Conservation (phyloP, 2,797 vertebrate genomes). For the Pantherophis vulpinus region DNA sequence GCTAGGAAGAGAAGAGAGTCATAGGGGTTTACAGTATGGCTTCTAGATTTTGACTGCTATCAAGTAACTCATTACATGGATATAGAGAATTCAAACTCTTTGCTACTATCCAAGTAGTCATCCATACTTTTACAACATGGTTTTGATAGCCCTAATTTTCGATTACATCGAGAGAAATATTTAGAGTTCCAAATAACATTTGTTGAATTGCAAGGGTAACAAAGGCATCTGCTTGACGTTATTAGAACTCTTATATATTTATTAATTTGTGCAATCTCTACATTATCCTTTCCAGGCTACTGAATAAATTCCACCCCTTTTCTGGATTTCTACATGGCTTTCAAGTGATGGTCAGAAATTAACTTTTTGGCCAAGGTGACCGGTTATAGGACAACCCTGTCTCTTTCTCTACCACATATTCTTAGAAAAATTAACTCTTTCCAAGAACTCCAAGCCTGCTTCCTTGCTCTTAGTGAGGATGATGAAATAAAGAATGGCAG, state of each 20-base stretch:
- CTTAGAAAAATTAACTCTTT: background rate
- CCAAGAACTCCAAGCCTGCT: background rate
- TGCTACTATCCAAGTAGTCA: background rate
- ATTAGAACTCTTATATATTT: background rate
- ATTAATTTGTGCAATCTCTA: background rate
- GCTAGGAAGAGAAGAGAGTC: background rate
- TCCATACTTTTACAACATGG: background rate
- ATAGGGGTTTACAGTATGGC: background rate
- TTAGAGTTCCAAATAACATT: background rate
- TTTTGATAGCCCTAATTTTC: background rate
- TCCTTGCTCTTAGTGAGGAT: background rate
- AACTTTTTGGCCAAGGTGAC: background rate
- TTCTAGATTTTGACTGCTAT: background rate
- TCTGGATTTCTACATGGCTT: background rate
- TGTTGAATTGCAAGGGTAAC: background rate
- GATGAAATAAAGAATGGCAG: background rate
- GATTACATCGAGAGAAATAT: background rate
- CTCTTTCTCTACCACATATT: background rate
- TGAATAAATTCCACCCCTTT: background rate
- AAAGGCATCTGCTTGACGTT: background rate
- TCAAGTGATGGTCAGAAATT: background rate
- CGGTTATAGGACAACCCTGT: background rate
- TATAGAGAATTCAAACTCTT: background rate
- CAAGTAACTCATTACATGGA: background rate
- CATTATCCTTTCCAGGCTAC: background rate